A percentile compares a stretch with the other conserved stretches of the same genome.
Evolutionary conservation across 1,140 invertebrate species (phyloP).

Genomic region (Chironomus striatipennis): DNA sequence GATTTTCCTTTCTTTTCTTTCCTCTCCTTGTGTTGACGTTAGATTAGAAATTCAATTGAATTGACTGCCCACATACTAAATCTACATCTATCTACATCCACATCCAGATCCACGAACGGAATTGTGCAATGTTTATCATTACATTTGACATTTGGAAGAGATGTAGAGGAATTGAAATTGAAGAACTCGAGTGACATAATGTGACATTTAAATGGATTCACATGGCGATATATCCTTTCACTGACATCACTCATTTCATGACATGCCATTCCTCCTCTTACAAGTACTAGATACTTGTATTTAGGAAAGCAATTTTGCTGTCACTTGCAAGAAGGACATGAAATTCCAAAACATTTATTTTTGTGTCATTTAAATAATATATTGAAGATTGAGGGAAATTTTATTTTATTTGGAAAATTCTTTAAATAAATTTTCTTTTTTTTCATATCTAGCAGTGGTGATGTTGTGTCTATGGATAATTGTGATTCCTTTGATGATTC

Average conservation of each 20-base stretch:
- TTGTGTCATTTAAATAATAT: neutral
- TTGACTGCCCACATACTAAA: too few relatives aligned
- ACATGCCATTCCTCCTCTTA: neutral
- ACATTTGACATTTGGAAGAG: neutral
- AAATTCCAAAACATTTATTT: too few relatives aligned
- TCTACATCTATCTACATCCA: too few relatives aligned
- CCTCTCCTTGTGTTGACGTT: too few relatives aligned
- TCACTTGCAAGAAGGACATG: neutral
- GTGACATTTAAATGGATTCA: conserved; percentile 5
- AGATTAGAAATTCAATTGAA: too few relatives aligned
- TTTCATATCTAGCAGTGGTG: too few relatives aligned
- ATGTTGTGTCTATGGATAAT: too few relatives aligned
- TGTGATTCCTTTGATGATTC: neutral
- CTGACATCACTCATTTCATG: conserved; percentile 1
- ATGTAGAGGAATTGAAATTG: too few relatives aligned
- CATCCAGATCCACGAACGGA: too few relatives aligned
- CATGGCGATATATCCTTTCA: too few relatives aligned
- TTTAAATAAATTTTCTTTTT: neutral
- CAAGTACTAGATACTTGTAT: neutral
- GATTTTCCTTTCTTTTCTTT: too few relatives aligned
- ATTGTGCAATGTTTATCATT: neutral
- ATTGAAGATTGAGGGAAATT: neutral
- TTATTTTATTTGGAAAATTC: conserved; percentile 4
- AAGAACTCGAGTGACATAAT: neutral
- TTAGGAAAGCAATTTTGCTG: neutral